phyloP scores from a whole-genome alignment of 1,140 invertebrate species.

The Heliothis subflexa region DNA sequence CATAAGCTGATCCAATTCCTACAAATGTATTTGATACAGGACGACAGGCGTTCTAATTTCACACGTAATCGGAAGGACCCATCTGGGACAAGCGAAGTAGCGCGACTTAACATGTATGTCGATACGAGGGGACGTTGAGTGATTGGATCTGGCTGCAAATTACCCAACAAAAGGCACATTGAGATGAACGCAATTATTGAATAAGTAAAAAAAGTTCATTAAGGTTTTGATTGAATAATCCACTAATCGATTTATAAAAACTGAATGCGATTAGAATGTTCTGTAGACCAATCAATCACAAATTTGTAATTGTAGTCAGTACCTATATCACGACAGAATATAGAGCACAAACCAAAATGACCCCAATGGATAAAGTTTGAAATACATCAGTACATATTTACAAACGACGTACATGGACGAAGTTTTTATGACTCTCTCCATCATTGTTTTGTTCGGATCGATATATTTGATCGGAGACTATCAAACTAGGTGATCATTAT shows the following conservation, averaged over 20 bases:
- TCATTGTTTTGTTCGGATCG: slow-evolving; percentile 31
- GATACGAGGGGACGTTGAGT: neutral
- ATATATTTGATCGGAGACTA: slow-evolving; percentile 6
- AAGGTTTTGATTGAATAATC: neutral
- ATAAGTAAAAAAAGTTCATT: neutral
- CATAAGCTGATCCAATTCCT: neutral
- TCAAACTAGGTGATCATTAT: neutral
- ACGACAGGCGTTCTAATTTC: slow-evolving; percentile 12
- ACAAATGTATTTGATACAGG: neutral
- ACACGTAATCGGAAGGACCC: slow-evolving; percentile 1
- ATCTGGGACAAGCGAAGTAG: neutral
- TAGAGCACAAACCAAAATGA: neutral
- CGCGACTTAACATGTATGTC: neutral
- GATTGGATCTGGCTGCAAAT: neutral
- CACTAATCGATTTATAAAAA: neutral
- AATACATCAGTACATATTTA: slow-evolving; percentile 5
- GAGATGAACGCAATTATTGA: too few relatives aligned
- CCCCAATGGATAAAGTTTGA: neutral
- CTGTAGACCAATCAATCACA: neutral
- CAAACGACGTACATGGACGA: slow-evolving; percentile 18
- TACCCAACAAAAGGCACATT: neutral
- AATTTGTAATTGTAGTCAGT: neutral
- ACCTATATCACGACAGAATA: neutral
- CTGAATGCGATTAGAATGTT: neutral
- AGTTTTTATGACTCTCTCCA: slow-evolving; percentile 26